Conservation (phyloP, 1,140 invertebrate genomes). For the Arctopsyche grandis region DNA sequence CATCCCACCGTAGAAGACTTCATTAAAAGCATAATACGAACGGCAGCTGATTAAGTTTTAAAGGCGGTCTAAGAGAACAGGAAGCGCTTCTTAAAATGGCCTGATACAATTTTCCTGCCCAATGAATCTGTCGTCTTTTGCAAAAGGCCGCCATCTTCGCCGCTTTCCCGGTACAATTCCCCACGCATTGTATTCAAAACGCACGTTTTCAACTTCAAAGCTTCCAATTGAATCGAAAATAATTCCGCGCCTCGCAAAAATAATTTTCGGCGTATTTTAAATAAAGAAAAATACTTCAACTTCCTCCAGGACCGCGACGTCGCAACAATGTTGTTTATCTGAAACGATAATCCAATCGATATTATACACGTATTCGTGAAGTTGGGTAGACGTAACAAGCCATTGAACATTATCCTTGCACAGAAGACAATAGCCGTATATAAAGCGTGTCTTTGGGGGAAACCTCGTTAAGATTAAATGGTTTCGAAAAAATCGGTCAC, state of each 20-base stretch:
- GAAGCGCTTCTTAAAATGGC: neutral
- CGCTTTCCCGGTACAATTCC: too few relatives aligned
- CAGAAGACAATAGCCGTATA: neutral
- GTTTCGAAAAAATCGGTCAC: slow-evolving; percentile 27
- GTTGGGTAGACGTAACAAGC: neutral
- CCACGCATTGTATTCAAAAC: neutral
- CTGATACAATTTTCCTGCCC: slow-evolving; percentile 28
- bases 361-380: too few relatives aligned
- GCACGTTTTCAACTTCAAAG: neutral
- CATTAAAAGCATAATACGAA: neutral
- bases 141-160: neutral
- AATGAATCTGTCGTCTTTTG: neutral
- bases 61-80: neutral
- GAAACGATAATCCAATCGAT: too few relatives aligned
- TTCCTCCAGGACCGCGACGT: too few relatives aligned
- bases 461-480: slow-evolving; percentile 26
- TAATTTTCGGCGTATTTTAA: too few relatives aligned
- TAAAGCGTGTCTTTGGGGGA: neutral
- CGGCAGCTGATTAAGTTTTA: neutral
- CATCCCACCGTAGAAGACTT: neutral
- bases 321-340: too few relatives aligned
- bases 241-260: too few relatives aligned
- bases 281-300: too few relatives aligned
- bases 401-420: neutral
- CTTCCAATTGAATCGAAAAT: neutral